Evolutionary conservation across 23 tunicate species (phyloP).

Genomic region (Oikopleura vanhoeffeni): DNA sequence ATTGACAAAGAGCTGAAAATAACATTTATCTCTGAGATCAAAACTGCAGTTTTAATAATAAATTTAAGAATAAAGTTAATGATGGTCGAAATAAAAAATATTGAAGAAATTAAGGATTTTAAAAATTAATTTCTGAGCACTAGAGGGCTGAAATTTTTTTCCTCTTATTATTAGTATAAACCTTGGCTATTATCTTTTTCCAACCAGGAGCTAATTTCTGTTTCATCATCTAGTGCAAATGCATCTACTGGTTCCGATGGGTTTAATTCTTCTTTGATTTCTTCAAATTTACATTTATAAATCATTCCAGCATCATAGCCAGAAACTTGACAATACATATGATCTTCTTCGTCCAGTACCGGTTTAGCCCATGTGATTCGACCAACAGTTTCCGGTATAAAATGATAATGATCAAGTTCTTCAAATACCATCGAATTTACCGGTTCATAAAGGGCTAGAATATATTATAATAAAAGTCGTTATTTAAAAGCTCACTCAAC

Average conservation of each 20-base stretch:
- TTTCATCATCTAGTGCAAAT: neutral
- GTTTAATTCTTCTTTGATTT: neutral
- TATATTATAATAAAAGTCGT: too few relatives aligned
- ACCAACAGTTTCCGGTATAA: neutral
- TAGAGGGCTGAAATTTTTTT: too few relatives aligned
- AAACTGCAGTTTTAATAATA: too few relatives aligned
- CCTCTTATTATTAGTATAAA: too few relatives aligned
- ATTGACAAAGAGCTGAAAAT: too few relatives aligned
- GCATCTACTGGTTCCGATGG: neutral
- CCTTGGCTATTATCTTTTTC: too few relatives aligned
- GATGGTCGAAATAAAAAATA: too few relatives aligned
- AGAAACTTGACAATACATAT: neutral
- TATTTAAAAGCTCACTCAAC: too few relatives aligned
- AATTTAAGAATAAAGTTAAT: too few relatives aligned
- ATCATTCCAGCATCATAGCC: neutral
- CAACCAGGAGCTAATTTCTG: neutral
- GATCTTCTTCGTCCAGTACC: neutral
- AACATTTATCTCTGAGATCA: too few relatives aligned
- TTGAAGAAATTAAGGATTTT: too few relatives aligned
- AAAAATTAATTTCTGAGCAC: too few relatives aligned
- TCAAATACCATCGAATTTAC: neutral
- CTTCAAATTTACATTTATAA: neutral
- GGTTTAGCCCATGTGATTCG: neutral
- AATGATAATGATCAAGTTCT: neutral
- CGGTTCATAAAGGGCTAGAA: neutral